Evolutionary conservation across 2,888 invertebrate genomes (phyloP).

Genomic region (Lasioglossum malachurum): DNA sequence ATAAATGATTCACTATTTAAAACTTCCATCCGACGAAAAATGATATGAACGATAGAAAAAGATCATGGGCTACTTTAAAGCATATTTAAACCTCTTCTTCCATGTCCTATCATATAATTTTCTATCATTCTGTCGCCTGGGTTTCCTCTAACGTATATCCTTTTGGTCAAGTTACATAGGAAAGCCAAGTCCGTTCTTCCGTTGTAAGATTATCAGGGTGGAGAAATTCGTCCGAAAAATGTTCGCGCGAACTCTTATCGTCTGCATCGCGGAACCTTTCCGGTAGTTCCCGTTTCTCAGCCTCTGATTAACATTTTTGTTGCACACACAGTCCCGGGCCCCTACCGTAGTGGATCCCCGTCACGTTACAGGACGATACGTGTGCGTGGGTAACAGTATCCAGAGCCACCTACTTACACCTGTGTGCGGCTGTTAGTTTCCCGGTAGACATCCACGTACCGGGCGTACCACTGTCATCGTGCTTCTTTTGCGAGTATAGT

Average conservation of each 20-base stretch:
- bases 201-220: constrained; percentile 13
- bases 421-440: constrained; percentile 20
- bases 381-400: constrained; percentile 63
- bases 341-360: constrained; percentile 3
- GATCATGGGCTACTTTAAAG: not conserved
- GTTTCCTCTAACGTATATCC: not conserved
- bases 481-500: constrained; percentile 31
- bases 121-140: not conserved
- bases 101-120: not conserved
- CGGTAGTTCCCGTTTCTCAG: constrained; percentile 63
- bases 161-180: not conserved
- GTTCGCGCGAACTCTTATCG: constrained; percentile 44
- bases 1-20: not conserved
- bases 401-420: constrained; percentile 59
- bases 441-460: constrained; percentile 20
- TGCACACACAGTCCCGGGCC: constrained; percentile 16
- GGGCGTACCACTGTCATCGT: constrained; percentile 25
- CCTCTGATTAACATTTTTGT: constrained; percentile 63
- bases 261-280: constrained; percentile 54
- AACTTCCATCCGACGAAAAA: not conserved
- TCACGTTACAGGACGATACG: constrained; percentile 22
- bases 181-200: not conserved
- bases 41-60: not conserved
- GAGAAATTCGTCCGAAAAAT: constrained; percentile 22
- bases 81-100: not conserved